Conservation (phyloP, 1,140 invertebrate species). For the Leucophenga varia region DNA sequence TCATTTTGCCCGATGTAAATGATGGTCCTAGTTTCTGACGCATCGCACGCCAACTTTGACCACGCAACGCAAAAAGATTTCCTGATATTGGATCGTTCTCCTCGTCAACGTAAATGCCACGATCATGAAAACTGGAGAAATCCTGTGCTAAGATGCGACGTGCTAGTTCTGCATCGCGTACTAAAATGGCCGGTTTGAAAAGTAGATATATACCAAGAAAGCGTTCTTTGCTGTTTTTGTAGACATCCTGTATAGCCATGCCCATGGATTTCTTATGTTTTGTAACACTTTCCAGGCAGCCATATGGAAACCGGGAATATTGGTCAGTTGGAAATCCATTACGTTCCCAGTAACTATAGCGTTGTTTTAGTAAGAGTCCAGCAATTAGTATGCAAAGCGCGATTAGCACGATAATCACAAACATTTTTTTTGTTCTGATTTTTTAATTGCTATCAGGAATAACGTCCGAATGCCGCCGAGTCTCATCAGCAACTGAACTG, state of each 20-base stretch:
- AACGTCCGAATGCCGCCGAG: too few species aligned
- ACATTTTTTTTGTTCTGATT: too few species aligned
- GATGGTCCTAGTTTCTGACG: slow-evolving; percentile 60
- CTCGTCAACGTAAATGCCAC: slow-evolving; percentile 54
- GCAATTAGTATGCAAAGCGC: too few species aligned
- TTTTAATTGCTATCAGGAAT: too few species aligned
- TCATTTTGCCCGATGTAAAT: slow-evolving; percentile 63
- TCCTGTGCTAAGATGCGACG: slow-evolving; percentile 57
- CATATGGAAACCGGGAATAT: slow-evolving; percentile 33
- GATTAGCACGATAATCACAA: too few species aligned
- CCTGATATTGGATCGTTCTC: slow-evolving; percentile 43
- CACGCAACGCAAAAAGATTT: slow-evolving; percentile 56
- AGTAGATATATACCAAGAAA: slow-evolving; percentile 46
- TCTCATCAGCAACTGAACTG: too few species aligned
- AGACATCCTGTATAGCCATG: slow-evolving; percentile 35
- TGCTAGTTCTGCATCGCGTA: slow-evolving; percentile 57
- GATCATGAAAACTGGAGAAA: slow-evolving; percentile 55
- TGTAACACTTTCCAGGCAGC: slow-evolving; percentile 31
- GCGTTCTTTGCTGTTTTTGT: slow-evolving; percentile 30
- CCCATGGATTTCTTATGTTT: slow-evolving; percentile 35
- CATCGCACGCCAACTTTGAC: slow-evolving; percentile 59
- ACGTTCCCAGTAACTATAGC: slow-evolving; percentile 37
- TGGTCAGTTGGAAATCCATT: slow-evolving; percentile 30
- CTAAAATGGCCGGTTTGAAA: slow-evolving; percentile 51
- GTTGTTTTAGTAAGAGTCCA: slow-evolving; percentile 35